Evolutionary conservation across 64 coral and sea anemone species (phyloP).

Genomic region (Cladopsammia gracilis): DNA sequence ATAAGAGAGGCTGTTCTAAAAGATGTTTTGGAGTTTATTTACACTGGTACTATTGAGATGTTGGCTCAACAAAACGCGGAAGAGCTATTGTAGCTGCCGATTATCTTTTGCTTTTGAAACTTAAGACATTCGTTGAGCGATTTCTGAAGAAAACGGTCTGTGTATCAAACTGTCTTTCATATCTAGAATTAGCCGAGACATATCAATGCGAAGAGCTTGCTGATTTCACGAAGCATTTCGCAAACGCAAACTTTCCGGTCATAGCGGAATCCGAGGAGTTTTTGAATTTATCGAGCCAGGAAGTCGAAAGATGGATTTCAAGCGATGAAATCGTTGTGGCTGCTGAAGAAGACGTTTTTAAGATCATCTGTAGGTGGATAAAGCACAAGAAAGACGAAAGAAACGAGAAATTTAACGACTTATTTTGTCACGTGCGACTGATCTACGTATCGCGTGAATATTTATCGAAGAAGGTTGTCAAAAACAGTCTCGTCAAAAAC

Average conservation of each 20-base stretch:
- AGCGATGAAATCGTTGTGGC: background rate
- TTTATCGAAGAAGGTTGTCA: background rate
- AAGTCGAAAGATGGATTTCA: background rate
- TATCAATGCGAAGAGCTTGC: background rate
- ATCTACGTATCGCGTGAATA: background rate
- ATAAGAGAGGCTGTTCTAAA: background rate
- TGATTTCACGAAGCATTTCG: background rate
- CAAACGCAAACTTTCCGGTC: background rate
- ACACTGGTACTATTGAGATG: background rate
- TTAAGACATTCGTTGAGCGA: background rate
- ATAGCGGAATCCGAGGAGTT: background rate
- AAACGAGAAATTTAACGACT: background rate
- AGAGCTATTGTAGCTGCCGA: background rate
- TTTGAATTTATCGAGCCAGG: background rate
- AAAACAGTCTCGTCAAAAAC: background rate
- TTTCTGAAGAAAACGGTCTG: background rate
- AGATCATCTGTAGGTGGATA: background rate
- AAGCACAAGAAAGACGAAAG: background rate
- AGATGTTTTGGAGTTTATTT: background rate
- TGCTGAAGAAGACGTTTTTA: background rate
- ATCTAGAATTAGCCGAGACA: background rate
- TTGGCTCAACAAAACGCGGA: background rate
- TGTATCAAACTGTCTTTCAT: background rate
- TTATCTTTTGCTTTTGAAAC: background rate
- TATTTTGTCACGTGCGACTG: constrained; percentile 1